These are phyloP conservation scores for Poliocrania exsul DNA, from an alignment of 2,797 vertebrate genomes.

Conservation along the genomic window DNA sequence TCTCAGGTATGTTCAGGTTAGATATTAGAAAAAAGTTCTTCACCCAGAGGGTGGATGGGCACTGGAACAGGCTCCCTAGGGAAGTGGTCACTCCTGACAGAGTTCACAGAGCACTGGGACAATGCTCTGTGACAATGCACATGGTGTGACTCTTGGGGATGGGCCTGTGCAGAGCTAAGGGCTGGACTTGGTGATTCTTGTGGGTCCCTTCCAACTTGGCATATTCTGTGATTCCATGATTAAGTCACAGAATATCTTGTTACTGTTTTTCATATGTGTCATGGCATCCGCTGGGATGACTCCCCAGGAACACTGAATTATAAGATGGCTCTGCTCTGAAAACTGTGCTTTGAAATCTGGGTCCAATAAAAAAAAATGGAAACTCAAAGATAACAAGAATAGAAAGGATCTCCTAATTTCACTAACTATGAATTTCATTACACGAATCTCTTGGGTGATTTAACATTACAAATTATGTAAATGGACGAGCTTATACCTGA, in stretches of 20 bases:
- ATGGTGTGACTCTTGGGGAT: background rate
- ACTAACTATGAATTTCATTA: background rate
- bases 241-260: background rate
- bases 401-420: background rate
- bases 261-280: background rate
- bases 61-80: background rate
- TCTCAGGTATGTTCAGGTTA: background rate
- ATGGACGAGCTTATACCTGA: background rate
- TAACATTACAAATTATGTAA: background rate
- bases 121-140: too few species aligned
- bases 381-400: background rate
- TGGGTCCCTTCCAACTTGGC: background rate
- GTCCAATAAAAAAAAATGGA: background rate
- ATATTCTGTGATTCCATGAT: background rate
- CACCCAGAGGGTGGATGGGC: background rate
- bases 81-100: background rate
- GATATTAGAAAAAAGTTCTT: background rate
- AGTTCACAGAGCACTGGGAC: background rate
- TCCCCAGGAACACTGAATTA: background rate
- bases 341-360: background rate
- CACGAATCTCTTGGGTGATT: background rate
- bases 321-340: background rate
- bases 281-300: background rate
- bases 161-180: background rate
- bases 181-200: background rate